Base-by-base conservation (phyloP, 2,113 vertebrate species). In the Rhinichthys klamathensis region DNA sequence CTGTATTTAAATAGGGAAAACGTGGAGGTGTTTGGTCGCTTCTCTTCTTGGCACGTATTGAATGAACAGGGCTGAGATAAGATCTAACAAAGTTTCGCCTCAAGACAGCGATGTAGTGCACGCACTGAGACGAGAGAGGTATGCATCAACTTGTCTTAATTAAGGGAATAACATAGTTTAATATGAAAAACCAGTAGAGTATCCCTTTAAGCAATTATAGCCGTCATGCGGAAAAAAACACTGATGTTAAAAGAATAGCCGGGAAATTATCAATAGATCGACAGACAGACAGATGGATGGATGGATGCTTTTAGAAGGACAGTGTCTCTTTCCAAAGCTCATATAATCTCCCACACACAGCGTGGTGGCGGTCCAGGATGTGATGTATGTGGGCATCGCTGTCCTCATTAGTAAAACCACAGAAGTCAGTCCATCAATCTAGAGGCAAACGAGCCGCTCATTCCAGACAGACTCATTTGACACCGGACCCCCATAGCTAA, bases 361-460 rank as follows among this genome's bases (percentile, higher is more conserved):
- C 12, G 15, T 61, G n/a, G 12, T 65, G 56, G 38, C 27, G 15
- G 51, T 30, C 25, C 56, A 25, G 82, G 80, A 75, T 60, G 54
- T 88, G 87, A 89, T 75, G 78, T 77, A 87, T 88, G 79, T 80
- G 38, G 38, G 80, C 54, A 80, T 49, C 78, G 77, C 69, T 67
- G 21, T 84, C 90, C 83, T 87, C 74, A 54, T 88, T 90, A 87
- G 83, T 86, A 87, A 87, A 86, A 74, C 83, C 58, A 58, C 61
- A 63, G 73, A 83, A 80, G 54, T 86, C 72, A 72, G 30, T 76
- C 70, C 74, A 88, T 89, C 87, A 88, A 87, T 89, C 85, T 67
- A 80, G 76, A 21, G 32, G 65, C 75, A 88, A 89, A 87, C 11
- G 44, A 84, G 76, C 44, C 74, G 5, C 70, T 81, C 32, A 54